Evolutionary conservation across 1,140 invertebrate genomes (phyloP), one percentile per base, ranked within the genome.

Genomic region (Brachionus plicatilis): DNA sequence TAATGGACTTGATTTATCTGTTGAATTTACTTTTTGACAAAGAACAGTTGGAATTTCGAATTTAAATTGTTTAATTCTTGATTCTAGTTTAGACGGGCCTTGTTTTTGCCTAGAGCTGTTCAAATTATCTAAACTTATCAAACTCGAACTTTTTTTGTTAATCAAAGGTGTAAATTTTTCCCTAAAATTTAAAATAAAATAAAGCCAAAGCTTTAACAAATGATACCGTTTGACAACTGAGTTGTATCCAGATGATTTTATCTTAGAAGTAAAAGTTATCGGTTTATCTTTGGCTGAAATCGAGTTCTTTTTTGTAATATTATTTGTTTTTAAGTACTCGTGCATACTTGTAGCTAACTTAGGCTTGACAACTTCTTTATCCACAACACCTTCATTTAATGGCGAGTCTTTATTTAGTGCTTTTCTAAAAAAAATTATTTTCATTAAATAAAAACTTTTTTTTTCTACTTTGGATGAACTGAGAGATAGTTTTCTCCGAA

Each of bases 211-310:
- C 14, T 43, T 68, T 82, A 45, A 37, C 33, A 37, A 37, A 37
- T 7, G 5, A 37, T 85, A 88, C 88, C 86, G 87, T 56, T 87
- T 87, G 37, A 86, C 41, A 27, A 53, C 78, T 27, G 86, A 85
- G 9, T 86, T 85, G 85, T 90, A 90, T 5, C 89, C 89, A 45
- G 89, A 90, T 29, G 89, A 90, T 72, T 88, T 88, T 5, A 90
- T 85, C 47, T 88, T 88, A 5, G 75, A 86, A 70, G 87, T 87
- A 75, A 89, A 89, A 24, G 87, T 88, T 17, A 89, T 33, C 14
- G 89, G 88, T 33, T 89, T 88, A 68, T 86, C 86, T 82, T 86
- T 45, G 45, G 83, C 83, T 56, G 84, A 83, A 60, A 60, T 79
- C 20, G 78, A 83, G 9, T 75, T 86, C 41, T 85, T 85, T 78